phyloP scores from a whole-genome alignment of 2,113 vertebrate species.

The Nipponia nippon region DNA sequence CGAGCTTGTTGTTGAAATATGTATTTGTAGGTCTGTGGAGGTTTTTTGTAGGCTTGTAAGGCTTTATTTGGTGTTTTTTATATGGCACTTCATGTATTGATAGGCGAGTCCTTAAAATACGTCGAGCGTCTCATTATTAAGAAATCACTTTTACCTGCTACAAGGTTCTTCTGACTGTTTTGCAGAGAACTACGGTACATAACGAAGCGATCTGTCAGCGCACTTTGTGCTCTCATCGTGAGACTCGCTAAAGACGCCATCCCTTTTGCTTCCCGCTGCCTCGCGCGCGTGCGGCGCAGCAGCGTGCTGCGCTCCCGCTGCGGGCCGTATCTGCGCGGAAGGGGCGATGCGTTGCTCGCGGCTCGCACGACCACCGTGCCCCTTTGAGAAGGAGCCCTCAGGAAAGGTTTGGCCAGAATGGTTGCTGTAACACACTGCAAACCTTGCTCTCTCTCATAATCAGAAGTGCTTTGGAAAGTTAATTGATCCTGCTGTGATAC shows the following conservation, averaged over 20 bases:
- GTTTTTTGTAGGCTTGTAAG: neutral
- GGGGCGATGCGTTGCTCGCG: rapidly evolving
- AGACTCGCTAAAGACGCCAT: rapidly evolving
- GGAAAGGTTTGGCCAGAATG: neutral
- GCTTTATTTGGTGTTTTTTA: neutral
- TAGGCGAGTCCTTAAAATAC: neutral
- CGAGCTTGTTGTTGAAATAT: neutral
- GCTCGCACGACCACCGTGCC: rapidly evolving
- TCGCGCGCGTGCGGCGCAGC: neutral
- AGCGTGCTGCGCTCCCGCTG: rapidly evolving
- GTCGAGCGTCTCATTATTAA: neutral
- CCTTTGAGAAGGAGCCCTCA: neutral
- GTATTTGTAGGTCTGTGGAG: neutral
- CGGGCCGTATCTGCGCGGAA: rapidly evolving
- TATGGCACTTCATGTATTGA: rapidly evolving
- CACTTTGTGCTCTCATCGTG: rapidly evolving
- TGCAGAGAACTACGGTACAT: neutral
- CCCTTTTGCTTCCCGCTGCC: rapidly evolving
- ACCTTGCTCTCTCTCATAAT: rapidly evolving
- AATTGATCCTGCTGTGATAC: neutral
- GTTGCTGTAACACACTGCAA: rapidly evolving
- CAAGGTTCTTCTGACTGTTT: neutral
- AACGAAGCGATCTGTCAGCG: neutral
- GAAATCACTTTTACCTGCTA: rapidly evolving
- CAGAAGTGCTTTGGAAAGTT: neutral